Percentiles rank a stretch among this genome's conserved stretches.
Evolutionary conservation across 2,113 vertebrate species (phyloP).

Genomic region (Orycteropus afer): DNA sequence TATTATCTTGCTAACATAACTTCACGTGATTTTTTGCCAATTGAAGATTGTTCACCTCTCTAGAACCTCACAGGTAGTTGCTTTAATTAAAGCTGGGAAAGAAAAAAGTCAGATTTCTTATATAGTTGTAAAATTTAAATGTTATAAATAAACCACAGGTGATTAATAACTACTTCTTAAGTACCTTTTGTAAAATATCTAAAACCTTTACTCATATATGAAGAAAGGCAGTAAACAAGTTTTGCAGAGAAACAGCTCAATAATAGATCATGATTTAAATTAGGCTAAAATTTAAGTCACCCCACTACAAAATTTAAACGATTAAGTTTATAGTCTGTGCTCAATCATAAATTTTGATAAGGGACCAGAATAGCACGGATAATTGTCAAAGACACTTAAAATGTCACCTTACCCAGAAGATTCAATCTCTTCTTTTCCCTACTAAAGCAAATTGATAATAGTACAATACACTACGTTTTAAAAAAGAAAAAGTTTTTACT

Average conservation of each 20-base stretch:
- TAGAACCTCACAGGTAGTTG: conserved; percentile 45
- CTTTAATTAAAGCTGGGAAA: conserved; percentile 54
- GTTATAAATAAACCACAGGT: conserved; percentile 60
- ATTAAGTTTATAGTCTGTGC: conserved; percentile 72
- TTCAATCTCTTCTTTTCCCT: conserved; percentile 55
- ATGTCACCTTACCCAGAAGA: conserved; percentile 72
- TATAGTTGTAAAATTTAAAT: conserved; percentile 46
- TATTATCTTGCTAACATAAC: conserved; percentile 55
- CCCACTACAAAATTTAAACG: conserved; percentile 61
- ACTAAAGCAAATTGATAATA: conserved; percentile 45
- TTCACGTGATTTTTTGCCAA: conserved; percentile 39
- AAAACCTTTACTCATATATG: conserved; percentile 41
- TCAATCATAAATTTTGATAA: conserved; percentile 79
- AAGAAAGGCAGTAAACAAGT: conserved; percentile 61
- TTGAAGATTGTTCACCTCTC: conserved; percentile 45
- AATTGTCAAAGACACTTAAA: conserved; percentile 71
- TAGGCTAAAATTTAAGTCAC: conserved; percentile 68
- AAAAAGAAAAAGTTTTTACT: conserved; percentile 37
- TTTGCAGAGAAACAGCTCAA: conserved; percentile 59
- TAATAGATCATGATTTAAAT: conserved; percentile 65
- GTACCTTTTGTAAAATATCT: conserved; percentile 53
- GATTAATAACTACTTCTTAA: conserved; percentile 42
- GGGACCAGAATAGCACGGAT: conserved; percentile 73
- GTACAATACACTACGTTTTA: conserved; percentile 35
- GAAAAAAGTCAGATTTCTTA: conserved; percentile 55